Evolutionary conservation across 2,113 vertebrate genomes (phyloP).

Genomic region (Enhydra lutris): DNA sequence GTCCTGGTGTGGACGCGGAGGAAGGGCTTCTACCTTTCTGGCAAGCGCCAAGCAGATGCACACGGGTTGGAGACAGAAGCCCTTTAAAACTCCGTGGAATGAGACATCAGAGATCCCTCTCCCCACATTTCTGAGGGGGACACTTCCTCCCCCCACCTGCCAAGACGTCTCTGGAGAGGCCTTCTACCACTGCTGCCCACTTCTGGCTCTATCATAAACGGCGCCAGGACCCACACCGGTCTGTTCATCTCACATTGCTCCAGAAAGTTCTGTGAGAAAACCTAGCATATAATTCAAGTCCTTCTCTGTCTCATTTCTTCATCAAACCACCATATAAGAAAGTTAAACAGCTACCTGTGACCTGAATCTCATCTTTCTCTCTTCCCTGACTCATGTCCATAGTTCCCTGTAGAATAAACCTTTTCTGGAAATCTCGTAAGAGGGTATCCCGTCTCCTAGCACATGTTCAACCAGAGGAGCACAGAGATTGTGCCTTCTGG

Average conservation of each 20-base stretch:
- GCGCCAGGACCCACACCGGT: background rate
- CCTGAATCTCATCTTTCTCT: background rate
- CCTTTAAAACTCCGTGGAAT: background rate
- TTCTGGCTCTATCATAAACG: background rate
- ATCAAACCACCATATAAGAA: background rate
- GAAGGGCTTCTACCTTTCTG: background rate
- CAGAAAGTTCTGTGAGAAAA: background rate
- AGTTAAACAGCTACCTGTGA: background rate
- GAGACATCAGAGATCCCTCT: rapidly evolving
- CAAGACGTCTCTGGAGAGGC: background rate
- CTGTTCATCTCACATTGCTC: background rate
- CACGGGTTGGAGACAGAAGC: background rate
- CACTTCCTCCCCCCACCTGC: background rate
- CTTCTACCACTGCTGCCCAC: background rate
- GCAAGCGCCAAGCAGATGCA: background rate
- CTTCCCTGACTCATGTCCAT: background rate
- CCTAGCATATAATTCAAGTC: background rate
- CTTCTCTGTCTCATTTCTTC: background rate
- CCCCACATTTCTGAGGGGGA: background rate
- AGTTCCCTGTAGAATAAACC: background rate
- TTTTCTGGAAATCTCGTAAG: background rate
- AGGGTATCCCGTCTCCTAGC: background rate
- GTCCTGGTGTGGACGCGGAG: background rate
- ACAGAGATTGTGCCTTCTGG: background rate
- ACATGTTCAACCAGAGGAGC: background rate